phyloP scores from a whole-genome alignment of 2,888 invertebrate genomes.

The Zootermopsis nevadensis region DNA sequence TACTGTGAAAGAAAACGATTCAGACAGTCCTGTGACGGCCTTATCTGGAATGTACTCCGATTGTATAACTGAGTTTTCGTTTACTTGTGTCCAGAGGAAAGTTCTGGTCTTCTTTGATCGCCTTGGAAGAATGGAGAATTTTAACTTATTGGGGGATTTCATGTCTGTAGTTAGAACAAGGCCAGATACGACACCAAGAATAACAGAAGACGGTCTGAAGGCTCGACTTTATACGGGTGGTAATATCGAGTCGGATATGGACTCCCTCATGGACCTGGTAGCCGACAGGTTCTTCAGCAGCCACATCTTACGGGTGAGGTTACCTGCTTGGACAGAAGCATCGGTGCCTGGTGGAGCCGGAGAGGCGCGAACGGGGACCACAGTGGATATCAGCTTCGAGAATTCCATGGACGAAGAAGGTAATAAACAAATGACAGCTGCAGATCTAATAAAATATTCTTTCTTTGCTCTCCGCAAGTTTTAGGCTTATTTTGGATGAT shows the following conservation, averaged over 20 bases:
- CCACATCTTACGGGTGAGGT: constrained; percentile 63
- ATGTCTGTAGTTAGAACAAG: constrained; percentile 59
- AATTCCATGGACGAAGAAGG: constrained; percentile 55
- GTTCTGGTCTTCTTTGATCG: constrained; percentile 69
- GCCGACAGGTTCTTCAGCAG: constrained; percentile 70
- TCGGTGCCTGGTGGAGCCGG: constrained; percentile 48
- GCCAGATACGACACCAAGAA: constrained; percentile 48
- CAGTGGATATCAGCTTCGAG: constrained; percentile 56
- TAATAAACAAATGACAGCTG: background rate
- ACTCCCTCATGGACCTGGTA: constrained; percentile 65
- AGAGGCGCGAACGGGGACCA: constrained; percentile 52
- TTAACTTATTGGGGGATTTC: constrained; percentile 68
- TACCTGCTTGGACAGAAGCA: constrained; percentile 55
- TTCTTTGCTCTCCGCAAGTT: no score
- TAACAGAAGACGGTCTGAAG: constrained; percentile 51
- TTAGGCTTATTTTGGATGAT: no score
- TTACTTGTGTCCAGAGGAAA: constrained; percentile 69
- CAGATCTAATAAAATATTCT: background rate
- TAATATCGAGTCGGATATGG: constrained; percentile 58
- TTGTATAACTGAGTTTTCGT: constrained; percentile 69
- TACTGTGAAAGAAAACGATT: background rate
- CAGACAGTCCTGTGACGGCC: constrained; percentile 59
- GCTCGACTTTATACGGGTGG: constrained; percentile 51
- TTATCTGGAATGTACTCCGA: constrained; percentile 68
- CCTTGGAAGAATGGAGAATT: constrained; percentile 67